Conservation (phyloP, 2,797 vertebrate species). For the Tangara arthus region DNA sequence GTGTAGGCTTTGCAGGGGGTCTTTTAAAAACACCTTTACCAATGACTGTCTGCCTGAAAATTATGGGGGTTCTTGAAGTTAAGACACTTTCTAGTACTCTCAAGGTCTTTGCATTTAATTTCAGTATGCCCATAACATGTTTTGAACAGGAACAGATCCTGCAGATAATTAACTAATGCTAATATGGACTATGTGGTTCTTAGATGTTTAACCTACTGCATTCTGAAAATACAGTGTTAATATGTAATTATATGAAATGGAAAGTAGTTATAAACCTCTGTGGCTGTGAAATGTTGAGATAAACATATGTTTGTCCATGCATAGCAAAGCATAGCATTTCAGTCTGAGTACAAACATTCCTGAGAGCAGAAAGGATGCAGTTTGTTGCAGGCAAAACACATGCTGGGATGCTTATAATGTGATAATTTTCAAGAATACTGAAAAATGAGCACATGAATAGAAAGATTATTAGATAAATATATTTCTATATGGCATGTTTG, state of each 20-base stretch:
- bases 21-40: not conserved
- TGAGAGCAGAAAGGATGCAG: constrained; percentile 17
- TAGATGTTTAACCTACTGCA: constrained; percentile 20
- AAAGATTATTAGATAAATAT: constrained; percentile 1
- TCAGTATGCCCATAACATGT: constrained; percentile 32
- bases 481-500: constrained; percentile 10
- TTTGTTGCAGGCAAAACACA: constrained; percentile 65
- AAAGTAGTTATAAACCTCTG: constrained; percentile 24
- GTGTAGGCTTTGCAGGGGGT: not conserved
- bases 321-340: constrained; percentile 27
- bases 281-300: constrained; percentile 29
- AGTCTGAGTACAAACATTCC: constrained; percentile 33
- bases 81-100: constrained; percentile 5
- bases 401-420: constrained; percentile 52
- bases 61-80: not conserved
- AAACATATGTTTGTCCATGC: constrained; percentile 57
- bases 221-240: constrained; percentile 40
- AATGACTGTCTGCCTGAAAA: not conserved
- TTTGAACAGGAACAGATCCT: constrained; percentile 53
- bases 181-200: constrained; percentile 22
- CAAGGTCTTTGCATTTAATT: constrained; percentile 36
- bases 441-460: not conserved
- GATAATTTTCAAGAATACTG: constrained; percentile 15
- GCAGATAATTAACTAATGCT: constrained; percentile 41
- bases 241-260: constrained; percentile 34